phyloP scores from a whole-genome alignment of 2,797 vertebrate genomes.

The Simalia tracyae region DNA sequence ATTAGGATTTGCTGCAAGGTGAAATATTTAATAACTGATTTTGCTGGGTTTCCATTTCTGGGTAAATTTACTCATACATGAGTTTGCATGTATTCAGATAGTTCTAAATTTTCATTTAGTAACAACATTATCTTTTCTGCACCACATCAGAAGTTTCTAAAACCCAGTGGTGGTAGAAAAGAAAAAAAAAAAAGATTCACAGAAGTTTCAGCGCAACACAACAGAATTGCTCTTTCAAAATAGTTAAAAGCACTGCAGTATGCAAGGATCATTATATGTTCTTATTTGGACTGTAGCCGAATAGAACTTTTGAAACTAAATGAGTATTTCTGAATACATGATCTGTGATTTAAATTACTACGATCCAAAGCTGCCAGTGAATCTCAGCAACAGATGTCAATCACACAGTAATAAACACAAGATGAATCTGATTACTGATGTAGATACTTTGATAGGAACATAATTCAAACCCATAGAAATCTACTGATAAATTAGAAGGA shows the following conservation, averaged over 20 bases:
- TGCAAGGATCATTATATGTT: not conserved
- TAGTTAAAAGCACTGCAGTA: not conserved
- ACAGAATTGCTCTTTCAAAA: not conserved
- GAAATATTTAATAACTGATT: not conserved
- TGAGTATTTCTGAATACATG: not conserved
- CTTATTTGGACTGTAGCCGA: not conserved
- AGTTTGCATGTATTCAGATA: not conserved
- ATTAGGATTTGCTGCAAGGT: not conserved
- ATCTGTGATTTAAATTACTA: constrained; percentile 15
- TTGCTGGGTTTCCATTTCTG: not conserved
- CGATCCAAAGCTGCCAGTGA: not conserved
- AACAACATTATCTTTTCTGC: not conserved
- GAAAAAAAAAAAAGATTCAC: not conserved
- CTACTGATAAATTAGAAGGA: not conserved
- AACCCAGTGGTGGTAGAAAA: not conserved
- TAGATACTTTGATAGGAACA: not conserved
- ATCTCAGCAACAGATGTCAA: constrained; percentile 8
- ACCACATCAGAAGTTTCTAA: not conserved
- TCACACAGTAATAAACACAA: constrained; percentile 6
- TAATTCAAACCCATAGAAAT: not conserved
- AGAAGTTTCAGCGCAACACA: not conserved
- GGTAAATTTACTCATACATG: not conserved
- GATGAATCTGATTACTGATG: not conserved
- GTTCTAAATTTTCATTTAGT: not conserved
- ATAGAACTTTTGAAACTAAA: not conserved